phyloP scores from a whole-genome alignment of 2,113 vertebrate genomes.

The Physeter macrocephalus region DNA sequence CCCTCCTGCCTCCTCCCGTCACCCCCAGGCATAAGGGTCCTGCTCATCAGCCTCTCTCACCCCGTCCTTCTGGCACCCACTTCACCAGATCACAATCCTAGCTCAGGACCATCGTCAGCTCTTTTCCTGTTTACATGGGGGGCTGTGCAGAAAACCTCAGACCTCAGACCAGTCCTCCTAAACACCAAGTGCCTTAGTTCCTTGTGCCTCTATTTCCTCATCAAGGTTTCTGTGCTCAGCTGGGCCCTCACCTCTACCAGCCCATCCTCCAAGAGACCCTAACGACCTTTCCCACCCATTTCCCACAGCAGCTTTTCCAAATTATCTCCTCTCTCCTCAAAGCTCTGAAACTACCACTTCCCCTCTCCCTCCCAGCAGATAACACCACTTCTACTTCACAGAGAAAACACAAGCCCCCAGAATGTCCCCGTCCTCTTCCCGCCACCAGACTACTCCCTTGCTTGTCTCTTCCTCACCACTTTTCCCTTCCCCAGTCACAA shows the following conservation, averaged over 20 bases:
- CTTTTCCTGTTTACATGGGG: neutral
- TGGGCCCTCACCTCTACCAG: neutral
- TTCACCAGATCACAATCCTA: neutral
- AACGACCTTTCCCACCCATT: neutral
- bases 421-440: neutral
- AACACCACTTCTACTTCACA: neutral
- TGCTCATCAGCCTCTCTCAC: neutral
- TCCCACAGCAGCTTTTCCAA: neutral
- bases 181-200: neutral
- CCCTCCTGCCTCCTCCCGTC: neutral
- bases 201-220: neutral
- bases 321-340: neutral
- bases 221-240: neutral
- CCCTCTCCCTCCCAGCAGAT: neutral
- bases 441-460: neutral
- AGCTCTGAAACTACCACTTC: neutral
- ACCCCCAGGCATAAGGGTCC: neutral
- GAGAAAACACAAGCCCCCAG: neutral
- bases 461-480: neutral
- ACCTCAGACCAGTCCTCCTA: neutral
- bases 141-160: neutral
- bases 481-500: neutral
- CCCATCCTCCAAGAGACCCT: neutral
- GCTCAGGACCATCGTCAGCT: neutral
- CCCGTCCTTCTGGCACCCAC: neutral